Percentiles rank a stretch among this genome's conserved stretches.
Evolutionary conservation across 2,113 vertebrate genomes (phyloP).

Genomic region (Oreocharis arfaki): DNA sequence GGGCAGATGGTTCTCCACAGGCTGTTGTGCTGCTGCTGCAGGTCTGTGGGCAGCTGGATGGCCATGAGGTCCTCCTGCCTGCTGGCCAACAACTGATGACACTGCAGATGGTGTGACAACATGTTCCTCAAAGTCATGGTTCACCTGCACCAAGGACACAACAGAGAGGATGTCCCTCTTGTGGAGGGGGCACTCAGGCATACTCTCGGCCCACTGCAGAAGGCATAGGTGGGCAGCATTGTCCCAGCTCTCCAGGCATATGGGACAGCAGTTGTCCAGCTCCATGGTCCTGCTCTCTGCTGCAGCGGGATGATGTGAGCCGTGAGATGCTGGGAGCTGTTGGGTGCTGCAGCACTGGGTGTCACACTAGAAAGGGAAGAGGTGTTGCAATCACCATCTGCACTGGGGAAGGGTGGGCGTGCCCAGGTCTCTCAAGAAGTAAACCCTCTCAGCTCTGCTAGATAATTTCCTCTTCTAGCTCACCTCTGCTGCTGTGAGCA

Average conservation of each 20-base stretch:
- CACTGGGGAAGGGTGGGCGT: not conserved
- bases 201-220: not conserved
- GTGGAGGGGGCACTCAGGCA: not conserved
- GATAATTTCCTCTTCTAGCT: not conserved
- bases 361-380: not conserved
- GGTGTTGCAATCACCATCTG: not conserved
- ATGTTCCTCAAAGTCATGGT: not conserved
- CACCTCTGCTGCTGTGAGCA: not conserved
- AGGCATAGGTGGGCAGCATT: no score
- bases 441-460: not conserved
- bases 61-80: not conserved
- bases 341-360: not conserved
- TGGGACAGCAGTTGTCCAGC: not conserved
- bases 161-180: not conserved
- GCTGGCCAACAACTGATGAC: not conserved
- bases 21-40: not conserved
- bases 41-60: not conserved
- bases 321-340: not conserved
- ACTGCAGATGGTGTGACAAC: not conserved
- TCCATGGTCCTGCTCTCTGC: not conserved
- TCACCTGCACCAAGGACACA: rapidly evolving
- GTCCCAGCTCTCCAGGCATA: not conserved
- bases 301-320: not conserved
- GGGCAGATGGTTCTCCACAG: not conserved
- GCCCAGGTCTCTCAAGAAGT: not conserved